These are phyloP conservation scores for Spilarctia lutea DNA, from an alignment of 2,888 invertebrate species.

Conservation along the genomic window DNA sequence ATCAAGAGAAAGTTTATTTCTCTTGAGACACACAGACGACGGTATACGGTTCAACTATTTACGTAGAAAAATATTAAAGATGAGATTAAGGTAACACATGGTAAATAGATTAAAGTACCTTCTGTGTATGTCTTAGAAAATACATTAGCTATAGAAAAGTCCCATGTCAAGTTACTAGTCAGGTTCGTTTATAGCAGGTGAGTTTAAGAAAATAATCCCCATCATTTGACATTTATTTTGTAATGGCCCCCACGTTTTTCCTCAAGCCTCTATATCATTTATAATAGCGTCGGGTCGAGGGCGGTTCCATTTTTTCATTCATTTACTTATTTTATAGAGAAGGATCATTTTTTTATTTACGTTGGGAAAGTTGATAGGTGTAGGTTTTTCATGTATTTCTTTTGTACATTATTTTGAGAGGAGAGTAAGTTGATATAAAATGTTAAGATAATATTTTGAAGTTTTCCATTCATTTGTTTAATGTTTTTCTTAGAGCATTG, in stretches of 20 bases:
- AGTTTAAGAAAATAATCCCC: conserved; percentile 32
- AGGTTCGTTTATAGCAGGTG: conserved; percentile 27
- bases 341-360: conserved; percentile 19
- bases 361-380: conserved; percentile 12
- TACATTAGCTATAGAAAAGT: conserved; percentile 22
- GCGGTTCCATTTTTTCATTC: conserved; percentile 22
- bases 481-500: not conserved
- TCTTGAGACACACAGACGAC: no score
- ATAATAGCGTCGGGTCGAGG: conserved; percentile 9
- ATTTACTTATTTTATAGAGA: conserved; percentile 26
- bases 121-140: conserved; percentile 9
- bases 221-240: conserved; percentile 7
- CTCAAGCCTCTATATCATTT: conserved; percentile 14
- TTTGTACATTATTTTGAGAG: not conserved
- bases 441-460: not conserved
- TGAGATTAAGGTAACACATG: not conserved
- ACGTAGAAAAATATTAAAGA: not conserved
- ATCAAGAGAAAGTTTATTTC: no score
- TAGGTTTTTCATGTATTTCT: not conserved
- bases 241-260: not conserved
- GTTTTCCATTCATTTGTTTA: not conserved
- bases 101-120: not conserved
- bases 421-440: not conserved
- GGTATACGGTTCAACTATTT: no score
- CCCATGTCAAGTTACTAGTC: conserved; percentile 38